Evolutionary conservation across 92 coral and sea anemone species (phyloP).

Genomic region (Diadumene lineata): DNA sequence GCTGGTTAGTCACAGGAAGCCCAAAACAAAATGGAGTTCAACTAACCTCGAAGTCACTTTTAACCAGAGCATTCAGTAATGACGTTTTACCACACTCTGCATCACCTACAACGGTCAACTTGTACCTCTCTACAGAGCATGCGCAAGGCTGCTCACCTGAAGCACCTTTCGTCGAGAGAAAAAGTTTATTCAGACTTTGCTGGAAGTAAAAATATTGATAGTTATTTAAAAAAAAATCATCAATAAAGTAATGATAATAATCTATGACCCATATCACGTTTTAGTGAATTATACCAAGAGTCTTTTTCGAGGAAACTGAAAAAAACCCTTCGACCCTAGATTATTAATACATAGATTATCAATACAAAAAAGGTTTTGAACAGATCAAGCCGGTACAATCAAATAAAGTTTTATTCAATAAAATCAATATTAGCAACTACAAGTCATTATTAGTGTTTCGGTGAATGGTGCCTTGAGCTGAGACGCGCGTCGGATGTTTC

Average conservation of each 20-base stretch:
- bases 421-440: too few species aligned
- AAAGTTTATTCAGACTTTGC: constrained; percentile 24
- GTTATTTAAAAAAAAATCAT: not conserved
- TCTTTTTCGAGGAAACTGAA: too few species aligned
- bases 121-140: constrained; percentile 73
- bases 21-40: not conserved
- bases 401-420: too few species aligned
- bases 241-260: not conserved
- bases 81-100: constrained; percentile 88
- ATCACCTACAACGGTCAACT: constrained; percentile 92
- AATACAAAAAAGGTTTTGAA: too few species aligned
- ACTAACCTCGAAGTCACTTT: constrained; percentile 92
- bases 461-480: too few species aligned
- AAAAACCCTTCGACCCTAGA: too few species aligned
- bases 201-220: constrained; percentile 1
- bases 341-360: too few species aligned
- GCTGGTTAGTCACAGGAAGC: not conserved
- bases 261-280: not conserved
- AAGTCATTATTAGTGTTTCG: too few species aligned
- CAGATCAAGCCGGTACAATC: too few species aligned
- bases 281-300: too few species aligned
- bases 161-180: constrained; percentile 10
- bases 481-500: too few species aligned
- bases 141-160: constrained; percentile 17
- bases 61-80: constrained; percentile 86